Percentiles rank a stretch among this genome's conserved stretches.
phyloP scores from a whole-genome alignment of 2,797 vertebrate genomes.

The Sphaeramia orbicularis region DNA sequence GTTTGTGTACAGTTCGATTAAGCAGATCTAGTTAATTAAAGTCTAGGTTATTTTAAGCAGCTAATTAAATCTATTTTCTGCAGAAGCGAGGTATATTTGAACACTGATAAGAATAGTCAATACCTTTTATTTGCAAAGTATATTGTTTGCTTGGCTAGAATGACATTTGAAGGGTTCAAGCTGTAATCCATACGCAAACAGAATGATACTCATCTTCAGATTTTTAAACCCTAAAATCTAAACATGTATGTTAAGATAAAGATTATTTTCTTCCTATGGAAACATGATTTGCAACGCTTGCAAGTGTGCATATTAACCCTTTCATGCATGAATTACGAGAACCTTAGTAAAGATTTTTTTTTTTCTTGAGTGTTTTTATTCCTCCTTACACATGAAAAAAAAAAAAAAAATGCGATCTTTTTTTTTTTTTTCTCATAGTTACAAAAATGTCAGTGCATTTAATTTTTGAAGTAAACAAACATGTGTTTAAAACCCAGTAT shows the following conservation, averaged over 20 bases:
- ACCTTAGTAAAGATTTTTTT: no score
- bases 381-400: no score
- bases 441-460: no score
- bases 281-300: not conserved
- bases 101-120: conserved; percentile 41
- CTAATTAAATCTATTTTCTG: conserved; percentile 70
- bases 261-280: not conserved
- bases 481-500: no score
- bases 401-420: no score
- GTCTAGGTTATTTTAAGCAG: conserved; percentile 62
- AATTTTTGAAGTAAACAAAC: no score
- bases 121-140: conserved; percentile 50
- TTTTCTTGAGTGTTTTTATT: no score
- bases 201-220: not conserved
- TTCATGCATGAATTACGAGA: no score
- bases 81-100: conserved; percentile 30
- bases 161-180: conserved; percentile 34
- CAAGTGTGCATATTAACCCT: accelerated
- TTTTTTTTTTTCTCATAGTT: no score
- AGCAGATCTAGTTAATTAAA: conserved; percentile 75
- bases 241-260: conserved; percentile 21
- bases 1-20: conserved; percentile 74
- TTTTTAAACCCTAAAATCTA: conserved; percentile 7
- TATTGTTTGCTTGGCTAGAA: conserved; percentile 42
- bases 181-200: conserved; percentile 36